Base-by-base conservation (phyloP, 2,888 invertebrate genomes). In the Mantis religiosa region DNA sequence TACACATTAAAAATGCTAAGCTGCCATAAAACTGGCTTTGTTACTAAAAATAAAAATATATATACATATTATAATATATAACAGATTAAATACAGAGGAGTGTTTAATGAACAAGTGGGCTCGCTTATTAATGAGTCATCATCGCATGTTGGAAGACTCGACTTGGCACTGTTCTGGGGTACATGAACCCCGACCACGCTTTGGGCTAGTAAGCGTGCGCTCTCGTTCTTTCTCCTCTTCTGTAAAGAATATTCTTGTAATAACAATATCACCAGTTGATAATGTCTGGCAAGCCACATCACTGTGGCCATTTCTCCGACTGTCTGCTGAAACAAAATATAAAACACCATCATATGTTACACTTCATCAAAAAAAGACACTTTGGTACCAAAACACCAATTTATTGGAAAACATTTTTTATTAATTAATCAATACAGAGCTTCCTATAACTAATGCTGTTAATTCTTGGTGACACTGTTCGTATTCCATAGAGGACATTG, bases 261-360 rank as follows among this genome's bases (percentile, higher is more conserved):
- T 97, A 88, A 98, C 98, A 92, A 98, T 97, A 93, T 98, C 98
- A 87, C 98, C 98, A 28, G 98, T 98, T 92, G 98, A 98, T 85
- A 98, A 94, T 2, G 98, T 98, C 93, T 98, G 98, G 89, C 97
- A 96, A 71, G 96, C 96, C 90, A 95, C 95, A 91, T 95, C 95
- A 15, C 92, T 27, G 34, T 85, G 82, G 82, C 89, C 90, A 82
- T 84, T 82, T 6, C 54, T 4, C 20, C 54, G 54, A 71, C 54
- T 71, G 54, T 20, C 54, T 71, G 20, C 54, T 71, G 54, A 71
- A 71, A 71, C 15, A 71, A 41, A 41, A 41, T 41, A 41, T 41
- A 41, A 41, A 9, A 41, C 41, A 34, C 3, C 7, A 34, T 34
- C 7, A 34, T 7, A 34, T 3, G 34, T 34, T 34, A 34, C 7